Conservation (phyloP, 1,140 invertebrate species). For the Trichonephila clavipes region DNA sequence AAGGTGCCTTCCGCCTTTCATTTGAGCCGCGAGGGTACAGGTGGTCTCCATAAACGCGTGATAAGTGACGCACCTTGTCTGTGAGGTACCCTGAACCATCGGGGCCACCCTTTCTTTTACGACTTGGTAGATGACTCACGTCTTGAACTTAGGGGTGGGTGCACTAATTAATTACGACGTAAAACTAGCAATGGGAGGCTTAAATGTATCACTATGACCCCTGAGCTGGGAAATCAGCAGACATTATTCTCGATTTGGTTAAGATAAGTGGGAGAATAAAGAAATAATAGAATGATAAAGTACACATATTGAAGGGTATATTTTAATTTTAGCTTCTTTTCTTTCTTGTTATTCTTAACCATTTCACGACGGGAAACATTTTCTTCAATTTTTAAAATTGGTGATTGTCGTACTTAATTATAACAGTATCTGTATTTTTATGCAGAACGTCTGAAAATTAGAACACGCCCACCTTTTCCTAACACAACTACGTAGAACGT, state of each 20-base stretch:
- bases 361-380: no score
- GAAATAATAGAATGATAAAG: no score
- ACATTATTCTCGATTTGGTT: background rate
- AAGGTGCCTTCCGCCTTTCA: slow-evolving; percentile 23
- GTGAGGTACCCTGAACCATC: background rate
- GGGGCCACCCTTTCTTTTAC: slow-evolving; percentile 13
- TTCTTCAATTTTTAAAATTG: no score
- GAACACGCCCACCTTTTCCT: no score
- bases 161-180: slow-evolving; percentile 27
- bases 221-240: background rate
- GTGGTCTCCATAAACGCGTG: slow-evolving; percentile 47
- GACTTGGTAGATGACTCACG: background rate
- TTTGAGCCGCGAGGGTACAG: background rate
- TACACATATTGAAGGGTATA: no score
- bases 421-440: no score
- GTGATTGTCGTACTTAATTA: no score
- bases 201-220: background rate
- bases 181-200: background rate
- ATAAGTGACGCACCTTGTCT: background rate
- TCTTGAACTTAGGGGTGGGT: background rate
- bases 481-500: no score
- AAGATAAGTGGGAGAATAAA: background rate
- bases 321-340: no score
- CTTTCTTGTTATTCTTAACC: no score
- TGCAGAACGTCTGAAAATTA: no score